These are phyloP conservation scores for Leptobrachium leishanense DNA, from an alignment of 2,113 vertebrate species.

Conservation along the genomic window DNA sequence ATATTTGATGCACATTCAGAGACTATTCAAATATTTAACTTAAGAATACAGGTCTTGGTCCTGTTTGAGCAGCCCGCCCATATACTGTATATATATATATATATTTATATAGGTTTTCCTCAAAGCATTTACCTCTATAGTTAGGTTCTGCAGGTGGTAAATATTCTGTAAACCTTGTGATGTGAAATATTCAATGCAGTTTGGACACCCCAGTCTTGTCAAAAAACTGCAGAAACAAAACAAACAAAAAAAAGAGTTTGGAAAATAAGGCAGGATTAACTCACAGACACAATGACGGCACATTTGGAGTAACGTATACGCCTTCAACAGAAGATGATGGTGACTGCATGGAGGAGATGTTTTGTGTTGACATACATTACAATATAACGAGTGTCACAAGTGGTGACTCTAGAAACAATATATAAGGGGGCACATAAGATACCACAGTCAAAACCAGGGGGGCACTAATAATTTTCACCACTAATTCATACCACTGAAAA, in stretches of 20 bases:
- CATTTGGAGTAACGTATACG: background rate
- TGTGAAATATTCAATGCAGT: conserved; percentile 98
- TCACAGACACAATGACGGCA: conserved; percentile 2
- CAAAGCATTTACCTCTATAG: conserved; percentile 86
- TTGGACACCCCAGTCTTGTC: conserved; percentile 95
- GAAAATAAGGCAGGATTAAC: conserved; percentile 55
- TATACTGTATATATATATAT: background rate
- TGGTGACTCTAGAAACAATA: too few species aligned
- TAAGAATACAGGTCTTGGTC: background rate
- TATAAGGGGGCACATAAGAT: too few species aligned
- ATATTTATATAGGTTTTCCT: conserved; percentile 28
- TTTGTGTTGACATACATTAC: background rate
- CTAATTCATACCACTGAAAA: too few species aligned
- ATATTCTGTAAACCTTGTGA: conserved; percentile 94
- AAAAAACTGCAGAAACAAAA: conserved; percentile 85
- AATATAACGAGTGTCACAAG: too few species aligned
- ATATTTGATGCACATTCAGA: too few species aligned
- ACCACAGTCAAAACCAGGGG: too few species aligned
- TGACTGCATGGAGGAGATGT: background rate
- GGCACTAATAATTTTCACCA: too few species aligned
- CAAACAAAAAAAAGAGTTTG: conserved; percentile 57
- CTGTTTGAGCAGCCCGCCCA: conserved; percentile 37
- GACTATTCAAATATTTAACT: too few species aligned
- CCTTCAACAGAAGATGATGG: background rate
- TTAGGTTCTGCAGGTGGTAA: conserved; percentile 95